A percentile compares a stretch with the other conserved stretches of the same genome.
Conservation (phyloP, 2,888 invertebrate species). For the Apamea epomidion region DNA sequence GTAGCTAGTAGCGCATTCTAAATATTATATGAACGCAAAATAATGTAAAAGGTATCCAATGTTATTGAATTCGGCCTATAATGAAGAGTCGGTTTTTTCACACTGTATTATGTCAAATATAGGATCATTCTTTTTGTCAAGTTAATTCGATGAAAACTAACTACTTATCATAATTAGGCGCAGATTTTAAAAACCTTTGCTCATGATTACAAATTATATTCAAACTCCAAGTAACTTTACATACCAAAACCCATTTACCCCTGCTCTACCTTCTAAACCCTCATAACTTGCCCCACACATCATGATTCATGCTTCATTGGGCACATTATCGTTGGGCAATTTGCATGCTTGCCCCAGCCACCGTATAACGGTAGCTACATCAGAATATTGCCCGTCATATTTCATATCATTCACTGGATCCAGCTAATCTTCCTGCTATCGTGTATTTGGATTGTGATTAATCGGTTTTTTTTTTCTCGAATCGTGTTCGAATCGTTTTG, state of each 20-base stretch:
- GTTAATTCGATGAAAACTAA: not conserved
- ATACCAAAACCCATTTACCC: slow-evolving; percentile 11
- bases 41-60: too few species aligned
- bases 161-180: too few species aligned
- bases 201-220: not conserved
- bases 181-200: not conserved
- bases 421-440: slow-evolving; percentile 54
- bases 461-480: slow-evolving; percentile 32
- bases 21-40: too few species aligned
- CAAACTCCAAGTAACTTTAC: not conserved
- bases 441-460: slow-evolving; percentile 45
- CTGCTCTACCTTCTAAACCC: not conserved
- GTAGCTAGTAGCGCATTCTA: too few species aligned
- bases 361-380: slow-evolving; percentile 79
- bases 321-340: slow-evolving; percentile 79
- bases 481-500: slow-evolving; percentile 17
- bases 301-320: slow-evolving; percentile 78
- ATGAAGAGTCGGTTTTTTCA: not conserved
- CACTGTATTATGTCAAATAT: not conserved
- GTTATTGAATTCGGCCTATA: not conserved
- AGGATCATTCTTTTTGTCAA: not conserved
- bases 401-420: slow-evolving; percentile 63
- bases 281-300: slow-evolving; percentile 57
- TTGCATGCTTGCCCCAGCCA: slow-evolving; percentile 78
- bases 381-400: slow-evolving; percentile 73